Base-by-base conservation (phyloP, 1,140 invertebrate species). In the Drosophila takahashii region DNA sequence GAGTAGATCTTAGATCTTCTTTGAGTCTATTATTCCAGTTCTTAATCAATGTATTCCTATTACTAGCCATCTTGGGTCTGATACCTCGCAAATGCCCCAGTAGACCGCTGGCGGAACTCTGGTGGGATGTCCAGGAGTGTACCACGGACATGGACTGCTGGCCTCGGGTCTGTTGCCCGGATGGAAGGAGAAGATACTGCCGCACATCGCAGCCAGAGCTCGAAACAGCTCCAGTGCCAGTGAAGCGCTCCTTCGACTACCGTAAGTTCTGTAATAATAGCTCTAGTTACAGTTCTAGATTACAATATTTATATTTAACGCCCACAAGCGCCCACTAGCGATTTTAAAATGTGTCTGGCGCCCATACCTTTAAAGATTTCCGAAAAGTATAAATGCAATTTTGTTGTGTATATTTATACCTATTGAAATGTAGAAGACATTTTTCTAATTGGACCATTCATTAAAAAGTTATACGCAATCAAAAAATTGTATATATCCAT, bases 121-220 rank as follows among this genome's bases (percentile, higher is more conserved):
- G 95, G 56, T 94, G 94, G 79, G 94, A 95, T 51, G 93, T 95
- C 2, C 94, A 95, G 89, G 93, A 94, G 48, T 96, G 95, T 76
- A 92, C 92, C 58, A 93, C 92, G 0, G 95, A 96, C 79, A 91
- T 93, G 22, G 95, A 96, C 67, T 96, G 95, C 86, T 94, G 94
- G 93, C 95, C 95, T 3, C 91, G 95, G 9, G 94, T 96, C 50
- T 96, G 95, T 81, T 96, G 95, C 62, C 95, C 95, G 0, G 95
- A 96, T 74, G 93, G 94, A 70, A 83, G 91, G 0, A 92, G 93
- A 22, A 94, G 94, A 36, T 96, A 95, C 79, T 96, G 95, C 81
- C 93, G 95, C 60, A 95, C 95, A 3, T 94, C 95, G 2, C 93
- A 93, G 36, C 94, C 95, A 4, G 92, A 94, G 18, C 93, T 95